Base-by-base conservation (phyloP, 1,140 invertebrate genomes). In the Pinna nobilis region DNA sequence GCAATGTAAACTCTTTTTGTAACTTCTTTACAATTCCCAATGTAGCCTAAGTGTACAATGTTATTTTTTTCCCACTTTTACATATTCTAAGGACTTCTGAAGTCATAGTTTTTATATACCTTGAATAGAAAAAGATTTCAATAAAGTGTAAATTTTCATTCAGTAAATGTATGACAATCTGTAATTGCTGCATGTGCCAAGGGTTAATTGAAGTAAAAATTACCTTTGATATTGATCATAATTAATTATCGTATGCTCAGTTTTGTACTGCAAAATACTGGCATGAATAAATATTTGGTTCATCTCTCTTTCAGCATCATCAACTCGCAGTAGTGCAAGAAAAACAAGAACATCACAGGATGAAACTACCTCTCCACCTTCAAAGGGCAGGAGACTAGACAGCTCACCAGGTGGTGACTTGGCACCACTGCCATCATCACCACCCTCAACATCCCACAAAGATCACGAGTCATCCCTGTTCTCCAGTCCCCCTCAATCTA, bases 361-460 rank as follows among this genome's bases (percentile, higher is more conserved):
- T 71, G 80, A 82, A 23, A 53, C 73, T 1, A 80, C 82, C 0
- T 85, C 85, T n/a, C 82, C 84, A 13, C 84, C 85, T 33, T 71
- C 81, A 0, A 66, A 79, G 39, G 65, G 80, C 18, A 59, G 81
- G 0, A 57, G 78, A 39, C 47, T 84, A 4, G 82, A 81, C 51
- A 72, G 80, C 23, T 82, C 82, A 5, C 82, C 83, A 25, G 76
- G 74, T 15, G 79, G 74, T 59, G 84, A 85, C 47, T 74, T 84
- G 50, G 72, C 74, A 11, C 82, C 79, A 15, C 57, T 84, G 28
- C 82, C 83, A 18, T 82, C 82, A 9, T 84, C 86, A 9, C 82
- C 85, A 15, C 67, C 78, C 11, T 74, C 72, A 3, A 80, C 77
- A 20, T 50, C 47, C 28, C 67, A 47, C 33, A 37, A 67, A 20